A percentile compares a stretch with the other conserved stretches of the same genome.
Conservation (phyloP, 2,888 invertebrate species). For the Temnothorax unifasciatus region DNA sequence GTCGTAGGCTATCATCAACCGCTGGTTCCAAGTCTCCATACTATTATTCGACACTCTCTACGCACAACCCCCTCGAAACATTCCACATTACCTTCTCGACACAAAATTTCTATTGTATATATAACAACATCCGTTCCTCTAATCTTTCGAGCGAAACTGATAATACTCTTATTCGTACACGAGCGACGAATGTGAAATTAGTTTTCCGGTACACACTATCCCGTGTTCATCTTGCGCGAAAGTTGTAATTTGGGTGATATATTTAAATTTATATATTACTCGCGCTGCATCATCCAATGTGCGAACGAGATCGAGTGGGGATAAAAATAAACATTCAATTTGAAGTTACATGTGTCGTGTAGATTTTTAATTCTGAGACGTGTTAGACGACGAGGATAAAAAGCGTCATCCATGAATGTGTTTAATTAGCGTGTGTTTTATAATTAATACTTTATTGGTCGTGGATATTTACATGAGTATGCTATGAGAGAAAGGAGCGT, state of each 20-base stretch:
- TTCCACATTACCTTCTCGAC: not conserved
- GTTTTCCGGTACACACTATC: not conserved
- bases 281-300: not conserved
- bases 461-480: slow-evolving; percentile 55
- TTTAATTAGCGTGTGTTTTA: slow-evolving; percentile 7
- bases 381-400: not conserved
- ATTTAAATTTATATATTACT: slow-evolving; percentile 10
- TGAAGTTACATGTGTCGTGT: not conserved
- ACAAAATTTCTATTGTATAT: not conserved
- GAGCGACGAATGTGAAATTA: not conserved
- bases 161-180: not conserved
- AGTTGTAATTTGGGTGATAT: not conserved
- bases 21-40: slow-evolving; percentile 27
- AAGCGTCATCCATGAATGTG: not conserved
- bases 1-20: slow-evolving; percentile 41
- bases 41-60: slow-evolving; percentile 31
- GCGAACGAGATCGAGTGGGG: not conserved
- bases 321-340: not conserved
- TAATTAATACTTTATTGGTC: slow-evolving; percentile 34
- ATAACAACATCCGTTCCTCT: not conserved
- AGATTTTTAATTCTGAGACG: slow-evolving; percentile 5
- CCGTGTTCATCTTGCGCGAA: not conserved
- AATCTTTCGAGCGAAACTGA: not conserved
- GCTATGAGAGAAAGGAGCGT: slow-evolving; percentile 43
- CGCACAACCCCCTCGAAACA: no score